phyloP scores from a whole-genome alignment of 2,113 vertebrate species.

The Thryonomys swinderianus region DNA sequence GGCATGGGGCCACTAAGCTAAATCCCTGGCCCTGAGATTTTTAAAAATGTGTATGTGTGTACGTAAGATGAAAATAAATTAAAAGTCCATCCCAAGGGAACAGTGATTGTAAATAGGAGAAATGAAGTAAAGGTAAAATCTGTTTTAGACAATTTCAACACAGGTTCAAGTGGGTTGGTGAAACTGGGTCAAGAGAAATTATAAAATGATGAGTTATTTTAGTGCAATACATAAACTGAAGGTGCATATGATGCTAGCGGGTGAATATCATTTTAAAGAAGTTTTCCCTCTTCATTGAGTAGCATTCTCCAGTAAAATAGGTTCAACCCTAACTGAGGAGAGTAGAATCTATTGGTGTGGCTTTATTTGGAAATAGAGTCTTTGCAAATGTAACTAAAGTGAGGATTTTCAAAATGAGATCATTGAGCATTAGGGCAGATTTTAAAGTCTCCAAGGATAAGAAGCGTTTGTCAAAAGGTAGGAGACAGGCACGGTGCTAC shows the following conservation, averaged over 20 bases:
- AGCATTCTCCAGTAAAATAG: not conserved
- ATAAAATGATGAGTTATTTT: not conserved
- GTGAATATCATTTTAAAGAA: not conserved
- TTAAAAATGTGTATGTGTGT: not conserved
- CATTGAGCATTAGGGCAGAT: not conserved
- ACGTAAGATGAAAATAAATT: not conserved
- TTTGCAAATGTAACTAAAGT: not conserved
- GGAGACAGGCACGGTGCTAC: fast-evolving
- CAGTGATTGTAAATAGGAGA: not conserved
- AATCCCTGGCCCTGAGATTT: too few species aligned
- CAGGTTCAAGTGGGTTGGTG: not conserved
- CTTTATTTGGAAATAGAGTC: not conserved
- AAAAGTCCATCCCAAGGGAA: not conserved
- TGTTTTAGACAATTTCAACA: not conserved
- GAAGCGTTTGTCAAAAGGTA: too few species aligned
- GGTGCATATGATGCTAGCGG: not conserved
- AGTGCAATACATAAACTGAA: not conserved
- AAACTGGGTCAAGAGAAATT: not conserved
- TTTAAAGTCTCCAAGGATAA: not conserved
- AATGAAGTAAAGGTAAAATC: not conserved
- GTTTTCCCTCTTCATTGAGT: not conserved
- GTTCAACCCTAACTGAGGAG: not conserved
- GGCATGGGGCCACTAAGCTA: too few species aligned
- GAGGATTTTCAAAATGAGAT: not conserved
- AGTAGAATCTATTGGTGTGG: too few species aligned